Percentiles rank a stretch among this genome's conserved stretches.
Evolutionary conservation across 30 jellyfish, hydroid and myxozoan species (phyloP).

Genomic region (Chironex yamaguchii): DNA sequence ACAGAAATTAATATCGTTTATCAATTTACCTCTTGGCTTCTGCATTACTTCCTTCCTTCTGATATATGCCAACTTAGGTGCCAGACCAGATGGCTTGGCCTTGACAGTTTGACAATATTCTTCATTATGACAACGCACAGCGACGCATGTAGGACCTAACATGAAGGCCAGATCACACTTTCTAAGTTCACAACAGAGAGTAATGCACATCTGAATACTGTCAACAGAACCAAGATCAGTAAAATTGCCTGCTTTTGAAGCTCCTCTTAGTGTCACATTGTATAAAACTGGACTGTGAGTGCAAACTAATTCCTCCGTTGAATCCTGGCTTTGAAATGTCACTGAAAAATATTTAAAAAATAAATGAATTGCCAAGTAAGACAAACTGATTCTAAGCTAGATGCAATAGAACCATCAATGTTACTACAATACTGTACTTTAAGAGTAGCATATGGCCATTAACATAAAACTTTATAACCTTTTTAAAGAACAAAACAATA

Average conservation of each 20-base stretch:
- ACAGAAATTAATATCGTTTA: no score
- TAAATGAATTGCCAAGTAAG: no score
- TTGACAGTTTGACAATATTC: constrained; percentile 92
- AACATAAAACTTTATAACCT: no score
- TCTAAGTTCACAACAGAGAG: constrained; percentile 88
- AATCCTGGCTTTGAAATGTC: constrained; percentile 58
- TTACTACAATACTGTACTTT: no score
- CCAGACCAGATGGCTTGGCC: constrained; percentile 82
- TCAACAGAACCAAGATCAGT: constrained; percentile 91
- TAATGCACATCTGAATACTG: constrained; percentile 88
- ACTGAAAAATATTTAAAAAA: no score
- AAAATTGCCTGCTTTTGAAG: constrained; percentile 86
- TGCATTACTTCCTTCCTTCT: constrained; percentile 84
- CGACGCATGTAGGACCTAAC: constrained; percentile 83
- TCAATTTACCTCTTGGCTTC: constrained; percentile 87
- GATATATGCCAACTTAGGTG: constrained; percentile 91
- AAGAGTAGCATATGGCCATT: no score
- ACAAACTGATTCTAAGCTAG: no score
- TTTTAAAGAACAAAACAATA: no score
- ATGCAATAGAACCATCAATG: no score
- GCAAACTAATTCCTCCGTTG: constrained; percentile 80
- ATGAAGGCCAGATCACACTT: constrained; percentile 90
- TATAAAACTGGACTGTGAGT: constrained; percentile 95
- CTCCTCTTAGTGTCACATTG: constrained; percentile 95
- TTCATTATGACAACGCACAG: constrained; percentile 91